phyloP scores from a whole-genome alignment of 2,888 invertebrate species.

The Panzeria rudis region DNA sequence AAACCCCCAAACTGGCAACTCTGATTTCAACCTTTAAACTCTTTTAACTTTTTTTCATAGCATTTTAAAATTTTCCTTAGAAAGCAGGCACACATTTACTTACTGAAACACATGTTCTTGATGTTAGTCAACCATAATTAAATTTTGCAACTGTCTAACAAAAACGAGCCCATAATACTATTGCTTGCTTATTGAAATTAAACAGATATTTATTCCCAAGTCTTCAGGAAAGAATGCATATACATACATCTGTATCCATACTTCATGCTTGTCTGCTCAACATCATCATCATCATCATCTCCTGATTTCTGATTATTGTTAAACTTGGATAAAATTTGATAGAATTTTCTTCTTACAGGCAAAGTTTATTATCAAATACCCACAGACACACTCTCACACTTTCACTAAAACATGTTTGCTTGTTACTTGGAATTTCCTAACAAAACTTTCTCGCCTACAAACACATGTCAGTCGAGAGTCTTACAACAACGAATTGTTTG shows the following conservation, averaged over 20 bases:
- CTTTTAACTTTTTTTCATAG: no score
- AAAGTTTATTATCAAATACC: slow-evolving; percentile 20
- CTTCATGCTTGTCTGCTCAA: background rate
- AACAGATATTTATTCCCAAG: background rate
- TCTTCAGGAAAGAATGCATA: background rate
- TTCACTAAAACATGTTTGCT: background rate
- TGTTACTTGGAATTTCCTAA: background rate
- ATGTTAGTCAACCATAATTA: slow-evolving; percentile 39
- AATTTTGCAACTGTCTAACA: slow-evolving; percentile 34
- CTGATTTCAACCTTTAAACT: no score
- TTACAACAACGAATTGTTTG: background rate
- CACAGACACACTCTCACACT: background rate
- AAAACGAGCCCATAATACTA: background rate
- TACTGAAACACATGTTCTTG: background rate
- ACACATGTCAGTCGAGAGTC: background rate
- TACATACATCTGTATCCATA: no score
- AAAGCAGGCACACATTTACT: background rate
- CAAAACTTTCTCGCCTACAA: slow-evolving; percentile 12
- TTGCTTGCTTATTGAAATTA: background rate
- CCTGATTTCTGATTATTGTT: slow-evolving; percentile 11
- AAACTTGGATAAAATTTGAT: slow-evolving; percentile 37
- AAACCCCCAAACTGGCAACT: no score
- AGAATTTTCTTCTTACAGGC: slow-evolving; percentile 1
- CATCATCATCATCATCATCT: background rate
- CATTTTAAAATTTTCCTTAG: no score